phyloP scores from a whole-genome alignment of 1,140 invertebrate species.

The Pseudomyrmex dendroicus region DNA sequence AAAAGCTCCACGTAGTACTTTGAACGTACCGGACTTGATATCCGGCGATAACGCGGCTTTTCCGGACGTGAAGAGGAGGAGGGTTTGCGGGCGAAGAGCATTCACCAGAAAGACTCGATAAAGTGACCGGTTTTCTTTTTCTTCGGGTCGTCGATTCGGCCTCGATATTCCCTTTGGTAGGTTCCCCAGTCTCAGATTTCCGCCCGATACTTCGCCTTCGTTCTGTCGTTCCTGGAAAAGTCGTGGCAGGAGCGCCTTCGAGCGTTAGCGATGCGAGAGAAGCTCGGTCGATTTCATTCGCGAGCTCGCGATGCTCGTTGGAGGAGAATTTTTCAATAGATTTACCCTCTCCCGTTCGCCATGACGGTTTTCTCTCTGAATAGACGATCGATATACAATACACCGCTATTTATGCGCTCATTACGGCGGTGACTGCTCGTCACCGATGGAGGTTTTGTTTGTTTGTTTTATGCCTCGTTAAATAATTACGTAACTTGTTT shows the following conservation, averaged over 20 bases:
- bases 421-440: not conserved
- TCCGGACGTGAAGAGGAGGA: not conserved
- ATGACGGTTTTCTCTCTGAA: constrained; percentile 20
- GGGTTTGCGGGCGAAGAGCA: constrained; percentile 42
- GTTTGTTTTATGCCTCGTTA: not conserved
- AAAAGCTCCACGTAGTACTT: constrained; percentile 2
- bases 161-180: constrained; percentile 45
- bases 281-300: constrained; percentile 39
- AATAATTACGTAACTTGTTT: constrained; percentile 11
- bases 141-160: constrained; percentile 39
- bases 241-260: constrained; percentile 50
- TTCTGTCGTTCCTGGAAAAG: constrained; percentile 60
- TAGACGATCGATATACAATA: constrained; percentile 31
- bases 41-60: constrained; percentile 55
- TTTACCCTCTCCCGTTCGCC: not conserved
- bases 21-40: constrained; percentile 44
- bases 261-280: constrained; percentile 55
- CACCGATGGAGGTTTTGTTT: not conserved
- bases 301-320: constrained; percentile 38
- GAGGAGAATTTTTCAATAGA: constrained; percentile 52
- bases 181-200: constrained; percentile 20
- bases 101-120: constrained; percentile 65
- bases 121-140: constrained; percentile 59
- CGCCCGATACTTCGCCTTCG: constrained; percentile 51
- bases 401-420: not conserved